phyloP scores from a whole-genome alignment of 2,113 vertebrate species.

The Cygnus atratus region DNA sequence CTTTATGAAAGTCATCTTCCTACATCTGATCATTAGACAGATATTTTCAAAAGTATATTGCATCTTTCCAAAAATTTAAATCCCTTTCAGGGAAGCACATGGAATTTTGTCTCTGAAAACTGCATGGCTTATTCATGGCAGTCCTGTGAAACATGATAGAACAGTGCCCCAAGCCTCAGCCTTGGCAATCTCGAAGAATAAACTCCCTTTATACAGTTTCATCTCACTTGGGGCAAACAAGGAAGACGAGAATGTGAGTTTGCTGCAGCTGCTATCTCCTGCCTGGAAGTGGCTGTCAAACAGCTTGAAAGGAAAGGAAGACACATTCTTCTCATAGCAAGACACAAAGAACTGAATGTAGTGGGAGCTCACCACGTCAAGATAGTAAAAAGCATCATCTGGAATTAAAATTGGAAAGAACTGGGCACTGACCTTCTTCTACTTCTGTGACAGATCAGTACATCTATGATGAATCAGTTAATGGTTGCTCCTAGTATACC shows the following conservation, averaged over 20 bases:
- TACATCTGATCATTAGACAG: not conserved
- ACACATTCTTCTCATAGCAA: not conserved
- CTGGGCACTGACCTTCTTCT: not conserved
- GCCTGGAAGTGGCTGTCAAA: constrained; percentile 26
- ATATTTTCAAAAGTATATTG: not conserved
- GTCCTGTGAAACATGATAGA: not conserved
- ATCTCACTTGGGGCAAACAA: constrained; percentile 34
- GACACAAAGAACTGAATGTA: not conserved
- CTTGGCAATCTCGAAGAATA: not conserved
- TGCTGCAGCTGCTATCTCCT: constrained; percentile 14
- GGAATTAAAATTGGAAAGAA: constrained; percentile 6
- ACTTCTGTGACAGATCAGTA: not conserved
- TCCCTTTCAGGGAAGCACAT: not conserved
- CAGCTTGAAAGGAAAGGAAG: constrained; percentile 27
- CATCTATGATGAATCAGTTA: not conserved
- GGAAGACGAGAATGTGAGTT: not conserved
- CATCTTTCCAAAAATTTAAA: not conserved
- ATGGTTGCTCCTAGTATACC: not conserved
- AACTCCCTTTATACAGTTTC: constrained; percentile 14
- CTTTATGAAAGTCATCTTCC: not conserved
- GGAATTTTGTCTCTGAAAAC: not conserved
- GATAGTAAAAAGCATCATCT: not conserved
- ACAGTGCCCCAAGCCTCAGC: not conserved
- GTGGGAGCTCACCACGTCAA: not conserved
- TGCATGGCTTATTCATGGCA: not conserved